Evolutionary conservation across 1,140 invertebrate species (phyloP).

Genomic region (Microplitis demolitor): DNA sequence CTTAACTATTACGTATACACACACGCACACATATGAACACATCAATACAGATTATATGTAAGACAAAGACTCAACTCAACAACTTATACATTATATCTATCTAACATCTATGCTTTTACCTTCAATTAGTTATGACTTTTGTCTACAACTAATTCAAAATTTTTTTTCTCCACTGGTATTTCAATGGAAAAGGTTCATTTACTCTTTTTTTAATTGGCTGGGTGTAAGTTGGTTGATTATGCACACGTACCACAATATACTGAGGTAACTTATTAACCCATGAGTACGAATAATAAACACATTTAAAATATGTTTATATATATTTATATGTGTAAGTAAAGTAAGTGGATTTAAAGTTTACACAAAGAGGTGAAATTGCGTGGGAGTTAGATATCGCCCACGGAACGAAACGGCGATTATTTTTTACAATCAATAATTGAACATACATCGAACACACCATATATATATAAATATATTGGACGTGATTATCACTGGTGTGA

Average conservation of each 20-base stretch:
- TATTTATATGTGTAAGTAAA: neutral
- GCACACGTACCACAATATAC: too few relatives aligned
- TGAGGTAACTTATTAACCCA: too few relatives aligned
- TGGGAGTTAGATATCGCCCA: neutral
- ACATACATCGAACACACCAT: neutral
- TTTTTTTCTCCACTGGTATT: too few relatives aligned
- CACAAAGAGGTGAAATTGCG: neutral
- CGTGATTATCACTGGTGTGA: neutral
- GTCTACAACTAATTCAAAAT: too few relatives aligned
- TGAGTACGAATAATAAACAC: too few relatives aligned
- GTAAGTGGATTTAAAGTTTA: neutral
- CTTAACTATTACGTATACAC: slow-evolving; percentile 38
- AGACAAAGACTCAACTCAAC: neutral
- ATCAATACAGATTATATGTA: neutral
- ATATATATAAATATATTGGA: neutral
- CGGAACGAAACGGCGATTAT: neutral
- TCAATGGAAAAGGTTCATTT: too few relatives aligned
- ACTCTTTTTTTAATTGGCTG: too few relatives aligned
- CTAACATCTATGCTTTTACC: too few relatives aligned
- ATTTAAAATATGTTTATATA: neutral
- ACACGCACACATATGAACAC: slow-evolving; percentile 30
- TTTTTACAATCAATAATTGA: neutral
- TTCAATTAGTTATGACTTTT: too few relatives aligned
- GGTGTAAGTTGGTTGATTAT: too few relatives aligned
- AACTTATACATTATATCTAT: too few relatives aligned